Evolutionary conservation across 2,888 invertebrate species (phyloP), one percentile per base, ranked within the genome.

Genomic region (Stenichneumon culpator): DNA sequence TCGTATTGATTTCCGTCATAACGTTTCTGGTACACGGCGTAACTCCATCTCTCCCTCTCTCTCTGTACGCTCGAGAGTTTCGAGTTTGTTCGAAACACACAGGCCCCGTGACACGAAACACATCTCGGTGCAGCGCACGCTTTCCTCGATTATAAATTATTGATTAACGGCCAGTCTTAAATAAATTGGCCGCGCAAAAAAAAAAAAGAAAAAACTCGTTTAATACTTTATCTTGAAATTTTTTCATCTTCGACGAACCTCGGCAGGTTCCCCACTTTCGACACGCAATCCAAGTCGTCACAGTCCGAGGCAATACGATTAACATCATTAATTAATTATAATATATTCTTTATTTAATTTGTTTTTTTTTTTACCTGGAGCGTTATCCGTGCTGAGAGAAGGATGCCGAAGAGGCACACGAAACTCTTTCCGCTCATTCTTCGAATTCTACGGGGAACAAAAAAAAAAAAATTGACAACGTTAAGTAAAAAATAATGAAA

Each of bases 361-460:
- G 16, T 47, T 68, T 67, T 11, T 1, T 44, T 57, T 36, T 47
- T 84, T 83, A 88, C 88, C 86, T 88, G 88, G 11, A 86, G 83
- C 39, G 88, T 88, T 32, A 86, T 77, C 81, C 88, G 73, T 65
- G 88, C 87, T 22, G 84, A 79, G 60, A 86, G 52, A n/a, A 87
- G 82, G 54, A 88, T 47, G 69, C 88, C 82, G 57, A 88, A 70
- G 79, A 88, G 68, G 67, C 83, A 87, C 72, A 86, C 28, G 39
- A 83, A 81, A 70, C 57, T 83, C 50, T 67, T 75, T 74, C 77
- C 79, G 19, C 70, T 67, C 72, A 85, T 83, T 44, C 82, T 82
- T 87, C 16, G 63, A 81, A 22, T 32, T 65, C 83, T 73, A 75
- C 9, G 32, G 74, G 75, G 47, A 28, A 57, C 77, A 83, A 77